These are phyloP conservation scores for Cryptophagus acutangulus DNA, from an alignment of 2,888 invertebrate genomes.

Conservation along the genomic window DNA sequence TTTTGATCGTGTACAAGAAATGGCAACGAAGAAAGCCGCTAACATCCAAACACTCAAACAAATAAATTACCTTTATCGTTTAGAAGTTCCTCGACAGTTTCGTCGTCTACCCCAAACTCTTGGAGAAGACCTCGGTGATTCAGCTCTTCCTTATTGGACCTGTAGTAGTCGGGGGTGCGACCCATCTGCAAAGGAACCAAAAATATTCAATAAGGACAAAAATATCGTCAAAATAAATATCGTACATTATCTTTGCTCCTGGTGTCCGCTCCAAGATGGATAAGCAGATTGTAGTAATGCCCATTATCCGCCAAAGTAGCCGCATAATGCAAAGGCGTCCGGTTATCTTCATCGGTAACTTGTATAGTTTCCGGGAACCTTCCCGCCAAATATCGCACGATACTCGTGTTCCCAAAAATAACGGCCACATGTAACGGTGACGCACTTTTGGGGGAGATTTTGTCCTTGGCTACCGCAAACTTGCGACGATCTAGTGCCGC, in stretches of 20 bases:
- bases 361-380: slow-evolving; percentile 85
- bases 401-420: slow-evolving; percentile 76
- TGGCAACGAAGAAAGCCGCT: slow-evolving; percentile 36
- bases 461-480: slow-evolving; percentile 84
- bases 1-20: too few relatives aligned
- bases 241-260: slow-evolving; percentile 78
- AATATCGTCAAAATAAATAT: slow-evolving; percentile 1
- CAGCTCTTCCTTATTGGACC: slow-evolving; percentile 61
- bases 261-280: slow-evolving; percentile 81
- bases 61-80: slow-evolving; percentile 70
- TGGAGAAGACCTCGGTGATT: slow-evolving; percentile 63
- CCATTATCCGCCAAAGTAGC: slow-evolving; percentile 80
- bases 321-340: slow-evolving; percentile 87
- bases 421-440: slow-evolving; percentile 85
- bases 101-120: slow-evolving; percentile 66
- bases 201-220: slow-evolving; percentile 7
- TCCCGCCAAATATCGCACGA: slow-evolving; percentile 66
- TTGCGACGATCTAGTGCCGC: slow-evolving; percentile 82
- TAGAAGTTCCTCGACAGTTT: slow-evolving; percentile 62
- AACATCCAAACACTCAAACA: slow-evolving; percentile 14
- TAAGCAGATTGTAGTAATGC: slow-evolving; percentile 78
- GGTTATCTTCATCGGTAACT: slow-evolving; percentile 66
- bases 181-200: slow-evolving; percentile 57
- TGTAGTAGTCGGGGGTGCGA: slow-evolving; percentile 74
- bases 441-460: slow-evolving; percentile 71